Percentiles rank a stretch among this genome's conserved stretches.
Conservation (phyloP, 1,140 invertebrate species). For the silkworm (Bombyx mori) region ASM3026992v2 NC_085123.1:7303001-7303500, state of each 20-base stretch:
- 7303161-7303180: constrained; percentile 85
- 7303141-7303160: constrained; percentile 89
- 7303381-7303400: too few species aligned
- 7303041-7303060: too few species aligned
- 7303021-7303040: too few species aligned
- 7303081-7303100: too few species aligned
- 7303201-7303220: constrained; percentile 82
- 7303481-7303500: too few species aligned
- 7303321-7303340: constrained; percentile 91
- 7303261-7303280: constrained; percentile 81
- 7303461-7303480: not conserved
- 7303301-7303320: constrained; percentile 87
- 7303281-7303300: constrained; percentile 82
- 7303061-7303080: too few species aligned
- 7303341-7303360: constrained; percentile 62
- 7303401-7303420: too few species aligned
- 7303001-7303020: too few species aligned
- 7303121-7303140: constrained; percentile 82
- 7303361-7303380: too few species aligned
- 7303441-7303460: not conserved
- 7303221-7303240: constrained; percentile 90
- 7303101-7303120: constrained; percentile 1
- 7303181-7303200: constrained; percentile 78
- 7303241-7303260: constrained; percentile 89
- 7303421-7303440: too few species aligned